These are phyloP conservation scores for Cylas formicarius DNA, from an alignment of 1,140 invertebrate species.

Conservation along the genomic window DNA sequence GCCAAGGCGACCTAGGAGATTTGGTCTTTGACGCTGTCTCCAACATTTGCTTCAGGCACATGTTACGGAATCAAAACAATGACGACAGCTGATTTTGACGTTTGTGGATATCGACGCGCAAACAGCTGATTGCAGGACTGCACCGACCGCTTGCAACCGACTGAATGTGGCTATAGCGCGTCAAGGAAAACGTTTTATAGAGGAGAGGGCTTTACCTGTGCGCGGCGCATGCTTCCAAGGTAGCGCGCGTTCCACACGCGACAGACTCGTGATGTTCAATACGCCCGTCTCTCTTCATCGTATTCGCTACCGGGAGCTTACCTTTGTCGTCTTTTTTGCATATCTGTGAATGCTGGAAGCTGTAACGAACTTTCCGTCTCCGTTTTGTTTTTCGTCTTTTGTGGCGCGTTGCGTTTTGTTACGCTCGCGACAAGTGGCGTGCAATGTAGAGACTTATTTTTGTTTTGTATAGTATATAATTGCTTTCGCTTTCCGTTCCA, in stretches of 20 bases:
- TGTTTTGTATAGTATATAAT: too few relatives aligned
- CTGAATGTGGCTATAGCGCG: constrained; percentile 14
- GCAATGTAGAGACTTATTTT: too few relatives aligned
- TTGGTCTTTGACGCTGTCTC: constrained; percentile 18
- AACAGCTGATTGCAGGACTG: constrained; percentile 11
- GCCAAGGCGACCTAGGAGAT: constrained; percentile 23
- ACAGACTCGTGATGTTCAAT: constrained; percentile 20
- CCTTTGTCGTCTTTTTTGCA: too few relatives aligned
- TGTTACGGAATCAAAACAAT: constrained; percentile 8
- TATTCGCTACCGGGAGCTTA: constrained; percentile 16
- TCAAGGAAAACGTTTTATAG: constrained; percentile 15
- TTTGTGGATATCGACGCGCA: constrained; percentile 17
- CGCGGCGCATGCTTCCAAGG: constrained; percentile 16
- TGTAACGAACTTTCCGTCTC: constrained; percentile 22
- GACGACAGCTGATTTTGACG: constrained; percentile 18
- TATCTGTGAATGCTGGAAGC: constrained; percentile 17
- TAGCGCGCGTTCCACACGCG: constrained; percentile 28
- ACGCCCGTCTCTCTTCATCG: constrained; percentile 7
- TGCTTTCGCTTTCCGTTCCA: too few relatives aligned
- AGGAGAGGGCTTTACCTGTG: constrained; percentile 18
- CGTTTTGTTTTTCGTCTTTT: constrained; percentile 11
- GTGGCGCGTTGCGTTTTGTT: constrained; percentile 2
- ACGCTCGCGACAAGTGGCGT: background rate
- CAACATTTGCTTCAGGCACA: constrained; percentile 27
- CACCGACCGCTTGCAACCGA: constrained; percentile 1